Evolutionary conservation across 2,797 vertebrate species (phyloP).

Genomic region (Spheniscus humboldti): DNA sequence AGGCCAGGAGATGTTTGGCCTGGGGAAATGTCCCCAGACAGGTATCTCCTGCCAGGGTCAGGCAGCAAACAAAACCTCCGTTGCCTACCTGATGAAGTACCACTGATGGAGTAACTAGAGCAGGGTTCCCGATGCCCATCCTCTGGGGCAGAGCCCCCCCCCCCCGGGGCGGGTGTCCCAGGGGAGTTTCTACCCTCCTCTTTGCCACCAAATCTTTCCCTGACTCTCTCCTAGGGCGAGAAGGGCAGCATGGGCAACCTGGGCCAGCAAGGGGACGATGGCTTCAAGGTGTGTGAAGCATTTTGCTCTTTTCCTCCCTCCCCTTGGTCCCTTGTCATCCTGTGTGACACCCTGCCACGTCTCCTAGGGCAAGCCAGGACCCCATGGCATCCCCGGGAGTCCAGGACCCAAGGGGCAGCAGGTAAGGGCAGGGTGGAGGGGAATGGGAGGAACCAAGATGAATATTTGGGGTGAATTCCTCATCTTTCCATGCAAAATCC

Average conservation of each 20-base stretch:
- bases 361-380: conserved; percentile 75
- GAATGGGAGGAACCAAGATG: accelerated
- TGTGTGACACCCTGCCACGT: not conserved
- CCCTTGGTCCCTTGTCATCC: not conserved
- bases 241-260: conserved; percentile 77
- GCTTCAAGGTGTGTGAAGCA: conserved; percentile 73
- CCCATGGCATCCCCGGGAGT: conserved; percentile 63
- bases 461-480: not conserved
- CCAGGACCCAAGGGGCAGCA: conserved; percentile 79
- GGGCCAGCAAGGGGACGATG: conserved; percentile 74
- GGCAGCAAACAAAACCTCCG: not conserved
- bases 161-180: accelerated
- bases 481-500: not conserved
- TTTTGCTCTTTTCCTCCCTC: not conserved
- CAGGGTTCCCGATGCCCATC: accelerated
- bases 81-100: not conserved
- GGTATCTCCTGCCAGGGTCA: not conserved
- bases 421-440: conserved; percentile 62
- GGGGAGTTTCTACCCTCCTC: not conserved
- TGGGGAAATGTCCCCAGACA: not conserved
- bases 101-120: not conserved
- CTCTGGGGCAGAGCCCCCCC: not conserved
- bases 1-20: not conserved
- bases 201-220: not conserved
- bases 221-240: conserved; percentile 75